phyloP scores from a whole-genome alignment of 1,140 invertebrate species.

The Procambarus virginalis region DNA sequence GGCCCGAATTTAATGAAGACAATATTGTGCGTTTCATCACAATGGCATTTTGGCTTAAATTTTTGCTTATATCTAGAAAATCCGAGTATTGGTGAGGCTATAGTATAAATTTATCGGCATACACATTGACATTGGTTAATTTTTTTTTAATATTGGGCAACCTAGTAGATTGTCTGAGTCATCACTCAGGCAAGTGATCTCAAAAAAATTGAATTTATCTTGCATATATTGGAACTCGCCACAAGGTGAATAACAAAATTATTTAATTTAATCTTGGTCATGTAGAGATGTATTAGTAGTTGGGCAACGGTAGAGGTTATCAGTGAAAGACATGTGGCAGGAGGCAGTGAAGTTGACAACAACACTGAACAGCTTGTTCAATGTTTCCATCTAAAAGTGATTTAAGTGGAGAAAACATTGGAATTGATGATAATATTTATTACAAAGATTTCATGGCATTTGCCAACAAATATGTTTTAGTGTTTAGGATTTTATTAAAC shows the following conservation, averaged over 20 bases:
- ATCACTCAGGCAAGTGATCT: constrained; percentile 41
- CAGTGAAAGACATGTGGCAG: neutral
- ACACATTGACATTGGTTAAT: neutral
- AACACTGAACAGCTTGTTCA: neutral
- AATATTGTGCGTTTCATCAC: neutral
- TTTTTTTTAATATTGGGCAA: neutral
- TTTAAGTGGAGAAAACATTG: neutral
- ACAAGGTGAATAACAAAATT: constrained; percentile 17
- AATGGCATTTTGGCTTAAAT: neutral
- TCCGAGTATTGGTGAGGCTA: neutral
- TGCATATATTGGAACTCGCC: constrained; percentile 4
- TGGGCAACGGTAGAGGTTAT: neutral
- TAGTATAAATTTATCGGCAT: neutral
- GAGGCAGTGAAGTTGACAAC: neutral
- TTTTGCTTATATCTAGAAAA: neutral
- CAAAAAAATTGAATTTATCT: constrained; percentile 24
- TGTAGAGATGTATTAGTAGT: constrained; percentile 3
- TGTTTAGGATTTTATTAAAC: neutral
- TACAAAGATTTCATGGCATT: neutral
- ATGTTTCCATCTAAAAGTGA: neutral
- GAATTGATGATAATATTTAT: neutral
- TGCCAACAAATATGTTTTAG: neutral
- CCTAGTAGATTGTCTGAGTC: constrained; percentile 13
- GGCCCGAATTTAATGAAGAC: neutral
- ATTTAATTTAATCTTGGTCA: constrained; percentile 1